Base-by-base conservation (phyloP, 2,797 vertebrate genomes). In the Anomalospiza imberbis region DNA sequence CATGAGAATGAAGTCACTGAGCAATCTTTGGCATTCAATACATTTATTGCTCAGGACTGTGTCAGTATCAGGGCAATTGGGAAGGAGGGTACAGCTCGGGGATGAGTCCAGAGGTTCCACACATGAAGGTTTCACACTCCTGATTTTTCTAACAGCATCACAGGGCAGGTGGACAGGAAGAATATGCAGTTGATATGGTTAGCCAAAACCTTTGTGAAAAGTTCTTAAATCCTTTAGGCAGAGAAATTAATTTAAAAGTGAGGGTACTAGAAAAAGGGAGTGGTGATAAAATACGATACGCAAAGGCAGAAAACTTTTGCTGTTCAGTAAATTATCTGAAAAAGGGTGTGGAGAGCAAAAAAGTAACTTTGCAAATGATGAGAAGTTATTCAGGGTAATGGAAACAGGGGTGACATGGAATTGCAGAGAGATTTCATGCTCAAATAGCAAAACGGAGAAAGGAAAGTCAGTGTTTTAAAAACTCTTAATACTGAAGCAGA, bases 21-120 rank as follows among this genome's bases (percentile, higher is more conserved):
- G 25, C 26, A 40, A 0, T 32, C 62, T 44, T 25, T 1, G 2
- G 7, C 22, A 5, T 50, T 5, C 17, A 42, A 1, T 24, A 1
- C 4, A 1, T 4, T 77, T 8, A 6, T 14, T 67, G 48, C n/a
- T 48, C 9, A 12, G 14, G 8, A 7, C 31, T 58, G 60, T 18
- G 60, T 61, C 22, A 2, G 18, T 31, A 2, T 26, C 8, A 26
- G 66, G 50, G 25, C 45, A 12, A 7, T 2, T 75, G 54, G 50
- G 60, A 65, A 28, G 78, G 32, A 34, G 28, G 3, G 6, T 7
- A 2, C 3, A 3, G 29, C 55, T 70, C 7, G 4, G 40, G 6
- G 13, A 6, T 5, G 3, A 53, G 48, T 47, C 53, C 51, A 22
- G 48, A 20, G 34, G 34, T 36, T 55, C 28, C 66, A 66, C 57